Conservation (phyloP, 2,113 vertebrate genomes). For the Urocitellus parryii region DNA sequence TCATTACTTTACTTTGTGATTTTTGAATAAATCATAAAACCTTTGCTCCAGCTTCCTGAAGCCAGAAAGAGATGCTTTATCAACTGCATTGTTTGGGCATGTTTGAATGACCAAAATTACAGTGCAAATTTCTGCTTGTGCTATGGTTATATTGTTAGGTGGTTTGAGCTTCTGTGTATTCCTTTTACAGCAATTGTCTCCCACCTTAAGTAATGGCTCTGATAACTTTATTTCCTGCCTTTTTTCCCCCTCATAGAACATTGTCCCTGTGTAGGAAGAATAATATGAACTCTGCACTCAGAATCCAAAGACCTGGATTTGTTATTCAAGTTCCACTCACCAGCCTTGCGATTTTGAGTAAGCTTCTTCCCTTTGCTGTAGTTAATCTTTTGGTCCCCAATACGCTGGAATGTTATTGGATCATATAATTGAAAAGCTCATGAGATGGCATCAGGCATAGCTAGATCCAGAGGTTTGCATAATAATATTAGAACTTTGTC, state of each 20-base stretch:
- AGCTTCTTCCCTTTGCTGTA: neutral
- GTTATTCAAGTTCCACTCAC: neutral
- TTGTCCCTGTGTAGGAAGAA: neutral
- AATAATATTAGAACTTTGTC: neutral
- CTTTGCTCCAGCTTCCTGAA: neutral
- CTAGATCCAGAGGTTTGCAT: neutral
- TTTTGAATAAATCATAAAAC: slow-evolving; percentile 41
- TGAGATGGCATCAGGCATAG: neutral
- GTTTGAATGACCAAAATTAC: neutral
- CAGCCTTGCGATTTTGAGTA: neutral
- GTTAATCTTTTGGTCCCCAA: neutral
- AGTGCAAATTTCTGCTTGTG: neutral
- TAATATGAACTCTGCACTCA: neutral
- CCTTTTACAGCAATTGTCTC: neutral
- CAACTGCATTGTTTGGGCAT: neutral
- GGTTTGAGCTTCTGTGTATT: neutral
- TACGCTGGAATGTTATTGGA: neutral
- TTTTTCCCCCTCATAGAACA: neutral
- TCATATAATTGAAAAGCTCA: neutral
- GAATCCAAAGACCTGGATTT: neutral
- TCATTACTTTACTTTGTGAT: slow-evolving; percentile 29
- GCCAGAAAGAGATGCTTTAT: neutral
- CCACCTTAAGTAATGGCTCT: neutral
- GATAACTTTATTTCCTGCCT: neutral
- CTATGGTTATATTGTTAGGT: neutral